Base-by-base conservation (phyloP, 2,113 vertebrate genomes). In the Galemys pyrenaicus region DNA sequence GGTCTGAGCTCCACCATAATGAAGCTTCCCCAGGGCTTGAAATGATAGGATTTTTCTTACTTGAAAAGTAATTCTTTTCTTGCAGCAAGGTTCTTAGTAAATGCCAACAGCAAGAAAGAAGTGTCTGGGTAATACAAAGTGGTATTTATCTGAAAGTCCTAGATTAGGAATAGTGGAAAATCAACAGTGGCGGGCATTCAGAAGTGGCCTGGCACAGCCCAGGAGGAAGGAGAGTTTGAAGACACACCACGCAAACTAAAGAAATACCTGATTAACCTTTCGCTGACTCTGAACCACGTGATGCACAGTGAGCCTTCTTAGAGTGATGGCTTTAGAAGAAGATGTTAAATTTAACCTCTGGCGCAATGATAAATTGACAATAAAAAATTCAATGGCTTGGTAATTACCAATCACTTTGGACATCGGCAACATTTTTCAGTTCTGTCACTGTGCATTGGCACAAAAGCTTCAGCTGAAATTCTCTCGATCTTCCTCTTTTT, bases 351-450 rank as follows among this genome's bases (percentile, higher is more conserved):
- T 99, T 99, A 99, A 99, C 99, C 99, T 99, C 99, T 99, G 98
- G 99, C 98, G 98, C 99, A 97, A 99, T 99, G 99, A 99, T 99
- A 99, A 99, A 99, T 99, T 99, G 99, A 99, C 99, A 99, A 99
- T 99, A 99, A 99, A 99, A 99, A 99, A 99, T 99, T 99, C 99
- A 99, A 99, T 99, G 99, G 99, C 99, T 99, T 98, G 98, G 99
- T 99, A 99, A 99, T 99, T 99, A 99, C 99, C 99, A 99, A 99
- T 99, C 99, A 99, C 99, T 99, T 99, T 99, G 99, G 99, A 99
- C 99, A 99, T 98, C 97, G 97, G 99, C 98, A 98, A 99, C 99
- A 99, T 99, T 99, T 99, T 99, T 99, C 99, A 99, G 99, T 99
- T 99, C 99, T 99, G 99, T 99, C 99, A 99, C 98, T 98, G 98